phyloP scores from a whole-genome alignment of 2,888 invertebrate genomes.

The Rhingia rostrata region DNA sequence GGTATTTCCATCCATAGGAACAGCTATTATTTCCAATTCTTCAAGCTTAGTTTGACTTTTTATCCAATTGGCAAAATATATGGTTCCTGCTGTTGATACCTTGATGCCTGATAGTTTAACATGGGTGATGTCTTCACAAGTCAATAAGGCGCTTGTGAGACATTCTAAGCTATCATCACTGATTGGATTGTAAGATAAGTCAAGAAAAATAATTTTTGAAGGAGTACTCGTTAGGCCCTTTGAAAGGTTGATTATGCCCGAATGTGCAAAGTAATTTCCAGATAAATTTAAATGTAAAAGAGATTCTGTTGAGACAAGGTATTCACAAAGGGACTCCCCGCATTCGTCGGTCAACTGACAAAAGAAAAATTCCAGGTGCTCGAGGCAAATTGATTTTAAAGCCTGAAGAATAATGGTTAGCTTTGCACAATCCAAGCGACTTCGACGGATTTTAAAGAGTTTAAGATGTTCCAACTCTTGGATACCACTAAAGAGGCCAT shows the following conservation, averaged over 20 bases:
- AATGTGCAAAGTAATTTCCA: conserved; percentile 76
- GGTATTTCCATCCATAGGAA: conserved; percentile 53
- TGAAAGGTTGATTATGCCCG: conserved; percentile 65
- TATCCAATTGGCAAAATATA: conserved; percentile 74
- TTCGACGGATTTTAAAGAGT: conserved; percentile 78
- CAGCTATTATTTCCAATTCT: conserved; percentile 76
- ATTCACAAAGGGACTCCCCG: conserved; percentile 74
- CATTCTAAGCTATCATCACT: conserved; percentile 68
- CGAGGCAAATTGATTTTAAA: conserved; percentile 76
- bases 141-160: conserved; percentile 71
- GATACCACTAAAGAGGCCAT: conserved; percentile 75
- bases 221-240: conserved; percentile 51
- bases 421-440: conserved; percentile 78
- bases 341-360: conserved; percentile 79
- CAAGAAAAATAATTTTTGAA: conserved; percentile 76
- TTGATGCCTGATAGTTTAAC: conserved; percentile 76
- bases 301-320: conserved; percentile 74
- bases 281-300: conserved; percentile 77
- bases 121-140: conserved; percentile 75
- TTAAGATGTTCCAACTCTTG: conserved; percentile 74
- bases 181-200: conserved; percentile 78
- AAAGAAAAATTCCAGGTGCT: conserved; percentile 78
- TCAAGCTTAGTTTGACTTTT: conserved; percentile 75
- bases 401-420: conserved; percentile 75
- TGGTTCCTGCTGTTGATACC: conserved; percentile 27